Conservation (phyloP, 2,888 invertebrate genomes). For the Drosophila paranaensis region DNA sequence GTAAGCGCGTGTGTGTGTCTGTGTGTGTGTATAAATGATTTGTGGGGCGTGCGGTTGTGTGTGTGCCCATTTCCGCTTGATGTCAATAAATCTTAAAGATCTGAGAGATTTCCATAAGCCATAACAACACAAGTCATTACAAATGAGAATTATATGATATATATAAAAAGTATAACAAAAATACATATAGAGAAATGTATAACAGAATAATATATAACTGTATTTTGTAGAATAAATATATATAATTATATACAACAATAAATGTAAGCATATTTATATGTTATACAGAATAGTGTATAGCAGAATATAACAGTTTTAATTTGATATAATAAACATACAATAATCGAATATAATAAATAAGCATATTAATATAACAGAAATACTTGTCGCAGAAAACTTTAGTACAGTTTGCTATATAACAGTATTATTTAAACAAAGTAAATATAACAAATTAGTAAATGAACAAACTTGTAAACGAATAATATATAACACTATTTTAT, state of each 20-base stretch:
- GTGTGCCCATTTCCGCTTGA: slow-evolving; percentile 56
- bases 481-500: background rate
- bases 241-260: no score
- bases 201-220: background rate
- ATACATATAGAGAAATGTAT: background rate
- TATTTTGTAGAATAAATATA: background rate
- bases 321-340: background rate
- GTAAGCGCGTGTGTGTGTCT: slow-evolving; percentile 5
- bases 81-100: slow-evolving; percentile 74
- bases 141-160: slow-evolving; percentile 1
- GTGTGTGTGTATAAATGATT: slow-evolving; percentile 3
- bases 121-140: slow-evolving; percentile 16
- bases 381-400: no score
- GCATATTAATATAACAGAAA: background rate
- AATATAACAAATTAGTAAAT: no score
- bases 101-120: slow-evolving; percentile 50
- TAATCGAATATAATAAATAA: background rate
- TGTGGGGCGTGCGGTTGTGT: slow-evolving; percentile 14
- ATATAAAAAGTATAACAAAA: background rate
- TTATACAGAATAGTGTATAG: background rate
- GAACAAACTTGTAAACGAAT: background rate
- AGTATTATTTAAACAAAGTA: no score
- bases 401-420: no score
- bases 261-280: no score
- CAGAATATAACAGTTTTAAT: background rate